A percentile compares a stretch with the other conserved stretches of the same genome.
Conservation (phyloP, 1,140 invertebrate species). For the Lucilia cuprina region DNA sequence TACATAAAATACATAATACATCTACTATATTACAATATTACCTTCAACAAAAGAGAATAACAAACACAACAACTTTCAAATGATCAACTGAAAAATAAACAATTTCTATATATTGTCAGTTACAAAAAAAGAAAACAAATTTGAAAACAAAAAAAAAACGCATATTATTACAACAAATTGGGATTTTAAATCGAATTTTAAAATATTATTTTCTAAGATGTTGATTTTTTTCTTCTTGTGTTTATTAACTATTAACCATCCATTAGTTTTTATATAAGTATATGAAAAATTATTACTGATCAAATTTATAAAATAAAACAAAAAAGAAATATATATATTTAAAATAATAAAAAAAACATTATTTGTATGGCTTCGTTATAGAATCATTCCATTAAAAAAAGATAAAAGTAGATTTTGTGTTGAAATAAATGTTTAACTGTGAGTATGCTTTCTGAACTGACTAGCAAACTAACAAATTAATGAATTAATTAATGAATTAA, state of each 20-base stretch:
- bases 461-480: too few relatives aligned
- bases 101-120: neutral
- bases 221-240: neutral
- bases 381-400: neutral
- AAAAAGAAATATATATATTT: neutral
- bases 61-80: neutral
- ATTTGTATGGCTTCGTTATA: neutral
- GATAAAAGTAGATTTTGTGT: too few relatives aligned
- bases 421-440: too few relatives aligned
- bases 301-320: neutral
- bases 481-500: too few relatives aligned
- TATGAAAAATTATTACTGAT: neutral
- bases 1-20: neutral
- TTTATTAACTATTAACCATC: neutral
- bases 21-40: neutral
- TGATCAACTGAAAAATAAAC: neutral
- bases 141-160: neutral
- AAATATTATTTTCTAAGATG: neutral
- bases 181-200: neutral
- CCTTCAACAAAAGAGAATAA: neutral
- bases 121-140: neutral
- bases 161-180: neutral
- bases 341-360: neutral
- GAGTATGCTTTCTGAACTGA: too few relatives aligned
- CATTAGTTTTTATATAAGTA: slow-evolving; percentile 1